Evolutionary conservation across 2,888 invertebrate genomes (phyloP), one percentile per base, ranked within the genome.

Genomic region (Lucinisca nassula): DNA sequence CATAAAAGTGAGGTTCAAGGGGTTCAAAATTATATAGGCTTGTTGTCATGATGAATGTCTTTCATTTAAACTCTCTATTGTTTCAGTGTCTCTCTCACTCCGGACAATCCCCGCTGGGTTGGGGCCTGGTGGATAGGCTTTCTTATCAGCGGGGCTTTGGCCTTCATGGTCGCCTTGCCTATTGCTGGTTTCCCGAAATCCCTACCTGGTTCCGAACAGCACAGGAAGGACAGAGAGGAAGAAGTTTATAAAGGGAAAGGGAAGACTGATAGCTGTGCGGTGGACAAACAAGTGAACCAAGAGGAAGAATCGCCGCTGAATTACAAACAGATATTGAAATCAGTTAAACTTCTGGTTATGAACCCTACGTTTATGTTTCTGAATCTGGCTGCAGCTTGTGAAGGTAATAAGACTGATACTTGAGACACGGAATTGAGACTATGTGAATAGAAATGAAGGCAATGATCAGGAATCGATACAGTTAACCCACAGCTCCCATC

Each of bases 91-190:
- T 88, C 83, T 35, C 67, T 94, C 35, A 91, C 89, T 37, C 90
- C 94, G 0, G 93, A 93, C 37, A 94, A 93, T 90, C 94, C 95
- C 0, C 92, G 93, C 96, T 99, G 99, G 98, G 98, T 99, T 74
- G 99, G 99, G 76, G 99, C 99, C 70, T 99, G 99, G 99, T 99
- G 99, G 99, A 97, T 99, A 85, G 99, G 98, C 97, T 97, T 97
- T 97, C 97, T 97, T 14, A 92, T 99, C 94, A 98, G 99, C 94
- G 98, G 98, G 0, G 97, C 97, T 0, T 97, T 98, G 93, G 97
- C 99, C 95, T 97, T 98, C 96, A 93, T 99, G 83, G 98, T 98
- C 82, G 98, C 98, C 0, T 96, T 98, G 79, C 98, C 98, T 80
- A 98, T 99, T 98, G 98, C 98, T 97, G 98, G 98, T 91, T 95